Conservation (phyloP, 2,888 invertebrate genomes). For the Melipona beecheii region DNA sequence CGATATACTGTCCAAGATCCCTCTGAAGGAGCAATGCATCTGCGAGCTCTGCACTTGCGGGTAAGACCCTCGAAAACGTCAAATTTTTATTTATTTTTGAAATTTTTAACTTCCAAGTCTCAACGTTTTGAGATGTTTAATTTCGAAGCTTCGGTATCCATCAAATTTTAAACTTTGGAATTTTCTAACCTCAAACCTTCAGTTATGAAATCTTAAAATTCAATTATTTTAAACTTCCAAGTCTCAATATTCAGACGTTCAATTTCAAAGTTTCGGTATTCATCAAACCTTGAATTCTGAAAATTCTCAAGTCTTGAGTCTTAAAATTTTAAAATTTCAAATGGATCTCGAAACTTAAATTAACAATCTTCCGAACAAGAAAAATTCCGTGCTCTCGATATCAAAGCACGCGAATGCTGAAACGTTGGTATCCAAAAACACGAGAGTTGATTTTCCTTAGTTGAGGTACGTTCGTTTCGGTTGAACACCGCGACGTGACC, state of each 20-base stretch:
- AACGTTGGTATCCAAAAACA: not conserved
- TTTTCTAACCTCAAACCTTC: no score
- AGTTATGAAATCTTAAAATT: no score
- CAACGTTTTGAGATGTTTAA: not conserved
- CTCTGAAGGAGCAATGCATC: slow-evolving; percentile 92
- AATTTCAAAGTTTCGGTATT: no score
- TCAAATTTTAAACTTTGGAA: not conserved
- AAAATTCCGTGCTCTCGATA: no score
- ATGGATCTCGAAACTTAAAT: no score
- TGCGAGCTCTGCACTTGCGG: slow-evolving; percentile 96
- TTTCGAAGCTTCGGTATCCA: no score
- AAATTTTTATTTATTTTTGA: not conserved
- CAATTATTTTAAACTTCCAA: not conserved
- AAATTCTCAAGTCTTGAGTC: no score
- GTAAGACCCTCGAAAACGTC: slow-evolving; percentile 85
- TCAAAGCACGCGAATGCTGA: not conserved
- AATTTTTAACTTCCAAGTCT: not conserved
- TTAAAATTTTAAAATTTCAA: no score
- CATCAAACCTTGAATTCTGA: no score
- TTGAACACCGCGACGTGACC: slow-evolving; percentile 45
- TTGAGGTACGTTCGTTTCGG: slow-evolving; percentile 21
- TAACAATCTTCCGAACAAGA: not conserved
- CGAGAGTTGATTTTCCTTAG: slow-evolving; percentile 42
- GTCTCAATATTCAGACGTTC: not conserved
- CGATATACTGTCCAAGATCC: slow-evolving; percentile 82